Evolutionary conservation across 1,140 invertebrate genomes (phyloP).

Genomic region (Colletes latitarsis): DNA sequence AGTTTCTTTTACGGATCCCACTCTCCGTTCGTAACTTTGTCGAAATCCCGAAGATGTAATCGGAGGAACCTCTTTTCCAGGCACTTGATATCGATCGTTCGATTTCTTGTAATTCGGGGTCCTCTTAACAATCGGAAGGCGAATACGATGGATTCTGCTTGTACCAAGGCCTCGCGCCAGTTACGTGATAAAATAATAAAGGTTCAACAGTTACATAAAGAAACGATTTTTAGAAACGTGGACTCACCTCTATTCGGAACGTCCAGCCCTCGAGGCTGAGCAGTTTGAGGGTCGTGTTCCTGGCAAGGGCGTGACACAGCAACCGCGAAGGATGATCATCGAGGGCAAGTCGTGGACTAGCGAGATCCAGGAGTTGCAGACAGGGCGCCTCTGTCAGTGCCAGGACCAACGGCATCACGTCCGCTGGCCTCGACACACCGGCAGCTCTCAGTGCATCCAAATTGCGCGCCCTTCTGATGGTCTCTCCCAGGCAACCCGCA

Average conservation of each 20-base stretch:
- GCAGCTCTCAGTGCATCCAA: conserved; percentile 82
- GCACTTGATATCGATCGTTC: not conserved
- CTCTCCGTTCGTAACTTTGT: conserved; percentile 39
- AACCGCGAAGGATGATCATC: conserved; percentile 83
- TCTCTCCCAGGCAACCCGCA: conserved; percentile 82
- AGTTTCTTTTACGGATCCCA: conserved; percentile 32
- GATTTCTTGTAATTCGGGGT: not conserved
- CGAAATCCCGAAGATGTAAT: conserved; percentile 40
- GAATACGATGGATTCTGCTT: too few species aligned
- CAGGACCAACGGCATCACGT: conserved; percentile 81
- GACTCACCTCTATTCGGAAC: conserved; percentile 82
- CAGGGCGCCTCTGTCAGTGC: conserved; percentile 81
- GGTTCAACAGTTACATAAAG: too few species aligned
- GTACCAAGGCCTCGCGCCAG: too few species aligned
- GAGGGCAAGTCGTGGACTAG: conserved; percentile 81
- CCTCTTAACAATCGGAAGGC: too few species aligned
- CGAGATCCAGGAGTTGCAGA: conserved; percentile 82
- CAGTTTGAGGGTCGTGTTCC: conserved; percentile 80
- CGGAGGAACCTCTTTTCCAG: conserved; percentile 14
- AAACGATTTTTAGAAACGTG: too few species aligned
- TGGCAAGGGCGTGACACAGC: conserved; percentile 80
- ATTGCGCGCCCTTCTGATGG: conserved; percentile 79
- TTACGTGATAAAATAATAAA: too few species aligned
- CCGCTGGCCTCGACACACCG: conserved; percentile 78
- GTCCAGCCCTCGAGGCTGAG: conserved; percentile 83